A percentile compares a stretch with the other conserved stretches of the same genome.
phyloP scores from a whole-genome alignment of 2,888 invertebrate species.

The Erannis defoliaria region DNA sequence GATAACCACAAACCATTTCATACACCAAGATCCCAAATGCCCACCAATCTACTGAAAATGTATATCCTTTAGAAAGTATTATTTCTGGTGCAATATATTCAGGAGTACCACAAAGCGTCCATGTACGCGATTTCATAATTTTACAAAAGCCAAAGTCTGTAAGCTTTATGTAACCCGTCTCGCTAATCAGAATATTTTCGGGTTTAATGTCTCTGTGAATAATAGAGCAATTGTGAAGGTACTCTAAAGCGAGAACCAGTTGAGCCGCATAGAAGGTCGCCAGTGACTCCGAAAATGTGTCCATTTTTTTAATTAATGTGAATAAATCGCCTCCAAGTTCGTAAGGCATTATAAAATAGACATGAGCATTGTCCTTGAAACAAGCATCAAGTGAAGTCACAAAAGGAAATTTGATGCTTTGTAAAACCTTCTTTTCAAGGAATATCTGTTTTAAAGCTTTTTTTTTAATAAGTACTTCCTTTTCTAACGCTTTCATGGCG shows the following conservation, averaged over 20 bases:
- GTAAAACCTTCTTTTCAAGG: slow-evolving; percentile 94
- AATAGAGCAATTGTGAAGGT: slow-evolving; percentile 93
- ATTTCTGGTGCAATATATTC: slow-evolving; percentile 98
- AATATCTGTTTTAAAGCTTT: slow-evolving; percentile 93
- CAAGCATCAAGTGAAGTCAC: slow-evolving; percentile 92
- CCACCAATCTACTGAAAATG: slow-evolving; percentile 98
- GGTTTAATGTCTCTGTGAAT: slow-evolving; percentile 96
- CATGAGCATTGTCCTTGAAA: slow-evolving; percentile 93
- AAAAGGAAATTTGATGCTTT: slow-evolving; percentile 94
- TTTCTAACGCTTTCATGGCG: slow-evolving; percentile 96
- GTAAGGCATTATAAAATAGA: slow-evolving; percentile 93
- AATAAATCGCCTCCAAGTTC: slow-evolving; percentile 95
- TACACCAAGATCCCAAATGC: slow-evolving; percentile 94
- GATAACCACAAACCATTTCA: slow-evolving; percentile 95
- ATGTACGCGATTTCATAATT: slow-evolving; percentile 90
- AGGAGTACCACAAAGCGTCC: slow-evolving; percentile 98
- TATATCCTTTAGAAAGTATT: slow-evolving; percentile 95
- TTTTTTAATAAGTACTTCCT: slow-evolving; percentile 92
- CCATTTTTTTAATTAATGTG: slow-evolving; percentile 87
- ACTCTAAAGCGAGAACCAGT: slow-evolving; percentile 95
- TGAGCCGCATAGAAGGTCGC: slow-evolving; percentile 96
- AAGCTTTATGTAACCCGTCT: slow-evolving; percentile 91
- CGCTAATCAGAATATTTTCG: slow-evolving; percentile 93
- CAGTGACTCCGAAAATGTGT: slow-evolving; percentile 89
- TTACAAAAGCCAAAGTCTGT: slow-evolving; percentile 98